Evolutionary conservation across 2,888 invertebrate species (phyloP).

Genomic region (Hypomecis punctinalis): DNA sequence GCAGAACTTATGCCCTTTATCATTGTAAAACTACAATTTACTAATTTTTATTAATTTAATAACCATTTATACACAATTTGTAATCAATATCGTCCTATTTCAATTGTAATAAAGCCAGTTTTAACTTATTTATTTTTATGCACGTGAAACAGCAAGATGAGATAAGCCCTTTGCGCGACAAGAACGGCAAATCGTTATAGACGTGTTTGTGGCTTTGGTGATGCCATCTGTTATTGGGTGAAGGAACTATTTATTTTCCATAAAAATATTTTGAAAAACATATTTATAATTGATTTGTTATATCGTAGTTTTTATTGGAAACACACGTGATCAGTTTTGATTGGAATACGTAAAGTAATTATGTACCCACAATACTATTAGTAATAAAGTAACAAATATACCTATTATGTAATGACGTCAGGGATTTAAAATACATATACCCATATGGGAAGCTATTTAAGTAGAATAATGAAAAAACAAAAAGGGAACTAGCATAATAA

Average conservation of each 20-base stretch:
- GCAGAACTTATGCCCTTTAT: constrained; percentile 32
- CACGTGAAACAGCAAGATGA: constrained; percentile 16
- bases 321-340: too few relatives aligned
- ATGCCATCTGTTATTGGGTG: constrained; percentile 48
- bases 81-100: not conserved
- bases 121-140: constrained; percentile 1
- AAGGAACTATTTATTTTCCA: constrained; percentile 25
- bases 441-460: too few relatives aligned
- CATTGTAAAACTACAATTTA: not conserved
- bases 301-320: too few relatives aligned
- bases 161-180: constrained; percentile 28
- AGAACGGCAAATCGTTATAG: constrained; percentile 29
- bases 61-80: not conserved
- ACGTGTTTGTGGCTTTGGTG: constrained; percentile 14
- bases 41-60: too few relatives aligned
- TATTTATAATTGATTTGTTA: too few relatives aligned
- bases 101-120: not conserved
- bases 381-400: too few relatives aligned
- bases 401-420: too few relatives aligned
- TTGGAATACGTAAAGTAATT: too few relatives aligned
- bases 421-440: too few relatives aligned
- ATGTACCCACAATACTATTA: too few relatives aligned
- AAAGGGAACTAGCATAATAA: too few relatives aligned
- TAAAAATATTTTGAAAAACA: not conserved
- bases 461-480: too few relatives aligned